Evolutionary conservation across 2,888 invertebrate species (phyloP), one percentile per base, ranked within the genome.

Genomic region (Stenchaetothrips biformis): DNA sequence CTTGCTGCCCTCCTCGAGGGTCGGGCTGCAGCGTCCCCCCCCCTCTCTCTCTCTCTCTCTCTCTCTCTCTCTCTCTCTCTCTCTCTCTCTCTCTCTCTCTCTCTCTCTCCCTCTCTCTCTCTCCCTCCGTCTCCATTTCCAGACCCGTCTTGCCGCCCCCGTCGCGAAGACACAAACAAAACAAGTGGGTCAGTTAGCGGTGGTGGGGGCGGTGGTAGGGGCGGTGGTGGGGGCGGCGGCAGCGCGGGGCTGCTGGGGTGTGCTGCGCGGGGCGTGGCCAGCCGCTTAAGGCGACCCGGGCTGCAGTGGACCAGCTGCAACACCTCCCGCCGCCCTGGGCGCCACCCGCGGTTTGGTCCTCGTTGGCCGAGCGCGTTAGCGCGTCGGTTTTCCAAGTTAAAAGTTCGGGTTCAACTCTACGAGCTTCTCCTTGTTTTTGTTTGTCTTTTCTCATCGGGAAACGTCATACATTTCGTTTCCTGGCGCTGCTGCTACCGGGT

Each of bases 181-280:
- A 74, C 67, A 74, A 74, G 67, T 74, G 67, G 67, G 67, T 74
- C 67, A 74, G 67, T 67, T 25, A 74, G 67, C 25, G 67, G 67
- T 67, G 53, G 13, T 6, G 13, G 53, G 53, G 13, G 16, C 67
- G 25, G 67, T 37, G 21, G 8, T 37, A 8, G 8, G 8, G 67
- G 7, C 25, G 67, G 21, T 18, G 9, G 67, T 21, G 0, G 67
- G 9, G 53, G 53, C 53, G 16, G 53, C 9, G 11, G 67, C 25
- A 3, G 25, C 7, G 67, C 67, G 25, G 67, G 25, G 67, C 25
- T 37, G 37, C 4, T 37, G 37, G 37, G 37, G 37, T 25, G 67
- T 4, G 25, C 9, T 21, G 8, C 13, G 53, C 53, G 21, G 37
- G 37, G 37, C 37, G 37, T 37, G 37, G 37, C 37, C 37, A 4